Conservation (phyloP, 2,888 invertebrate genomes). For the Eupithecia subfuscata region DNA sequence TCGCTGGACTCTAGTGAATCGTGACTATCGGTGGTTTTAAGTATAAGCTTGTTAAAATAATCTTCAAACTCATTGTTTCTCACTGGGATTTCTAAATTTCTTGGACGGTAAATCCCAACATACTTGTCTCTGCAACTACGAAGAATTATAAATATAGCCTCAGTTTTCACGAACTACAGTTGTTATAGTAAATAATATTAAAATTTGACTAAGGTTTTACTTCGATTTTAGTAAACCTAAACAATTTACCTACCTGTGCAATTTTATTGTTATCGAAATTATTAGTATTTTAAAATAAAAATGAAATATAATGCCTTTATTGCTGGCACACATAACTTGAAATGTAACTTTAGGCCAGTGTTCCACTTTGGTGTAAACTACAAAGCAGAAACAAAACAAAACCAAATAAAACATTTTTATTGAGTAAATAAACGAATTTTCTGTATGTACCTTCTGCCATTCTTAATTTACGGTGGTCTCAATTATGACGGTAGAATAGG, state of each 20-base stretch:
- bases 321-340: neutral
- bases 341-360: neutral
- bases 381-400: neutral
- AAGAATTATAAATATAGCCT: neutral
- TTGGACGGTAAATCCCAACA: neutral
- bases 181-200: neutral
- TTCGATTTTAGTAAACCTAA: neutral
- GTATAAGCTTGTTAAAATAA: conserved; percentile 8
- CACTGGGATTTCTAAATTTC: neutral
- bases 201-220: neutral
- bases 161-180: neutral
- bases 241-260: neutral
- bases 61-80: neutral
- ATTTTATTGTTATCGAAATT: neutral
- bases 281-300: neutral
- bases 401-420: neutral
- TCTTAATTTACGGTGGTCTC: neutral
- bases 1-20: neutral
- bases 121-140: neutral
- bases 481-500: neutral
- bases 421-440: neutral
- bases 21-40: neutral
- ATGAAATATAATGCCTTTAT: neutral
- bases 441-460: neutral
- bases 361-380: neutral